phyloP scores from a whole-genome alignment of 2,888 invertebrate species.

The Acleris emargana region DNA sequence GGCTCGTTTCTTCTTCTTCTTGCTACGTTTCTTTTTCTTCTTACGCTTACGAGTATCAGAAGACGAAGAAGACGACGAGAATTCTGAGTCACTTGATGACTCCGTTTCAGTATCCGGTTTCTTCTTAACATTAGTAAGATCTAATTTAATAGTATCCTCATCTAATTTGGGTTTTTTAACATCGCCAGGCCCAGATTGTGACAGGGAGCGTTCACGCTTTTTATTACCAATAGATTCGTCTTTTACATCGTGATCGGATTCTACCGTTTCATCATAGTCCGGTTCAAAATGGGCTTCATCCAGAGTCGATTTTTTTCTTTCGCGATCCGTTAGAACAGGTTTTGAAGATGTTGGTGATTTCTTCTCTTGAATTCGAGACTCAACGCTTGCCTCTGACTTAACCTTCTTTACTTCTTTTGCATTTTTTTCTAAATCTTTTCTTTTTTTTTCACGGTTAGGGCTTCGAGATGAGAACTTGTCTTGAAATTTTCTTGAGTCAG shows the following conservation, averaged over 20 bases:
- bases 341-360: conserved; percentile 49
- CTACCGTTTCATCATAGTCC: conserved; percentile 86
- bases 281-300: conserved; percentile 90
- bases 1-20: conserved; percentile 84
- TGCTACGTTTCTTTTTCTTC: conserved; percentile 86
- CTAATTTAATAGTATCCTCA: conserved; percentile 76
- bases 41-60: conserved; percentile 83
- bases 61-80: conserved; percentile 78
- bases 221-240: conserved; percentile 65
- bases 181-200: conserved; percentile 56
- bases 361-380: conserved; percentile 49
- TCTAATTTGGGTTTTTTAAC: conserved; percentile 67
- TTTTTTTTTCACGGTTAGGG: conserved; percentile 53
- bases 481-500: conserved; percentile 54
- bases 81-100: conserved; percentile 74
- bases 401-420: conserved; percentile 53
- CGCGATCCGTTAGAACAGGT: conserved; percentile 60
- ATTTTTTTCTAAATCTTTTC: conserved; percentile 56
- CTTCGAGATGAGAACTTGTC: conserved; percentile 56
- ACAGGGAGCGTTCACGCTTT: conserved; percentile 67
- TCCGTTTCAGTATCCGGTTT: conserved; percentile 75
- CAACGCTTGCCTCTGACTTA: conserved; percentile 33
- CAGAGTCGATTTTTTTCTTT: conserved; percentile 86
- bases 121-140: conserved; percentile 77
- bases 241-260: conserved; percentile 86